These are phyloP conservation scores for Lithophane ornitopus DNA, from an alignment of 2,888 invertebrate species.

Conservation along the genomic window DNA sequence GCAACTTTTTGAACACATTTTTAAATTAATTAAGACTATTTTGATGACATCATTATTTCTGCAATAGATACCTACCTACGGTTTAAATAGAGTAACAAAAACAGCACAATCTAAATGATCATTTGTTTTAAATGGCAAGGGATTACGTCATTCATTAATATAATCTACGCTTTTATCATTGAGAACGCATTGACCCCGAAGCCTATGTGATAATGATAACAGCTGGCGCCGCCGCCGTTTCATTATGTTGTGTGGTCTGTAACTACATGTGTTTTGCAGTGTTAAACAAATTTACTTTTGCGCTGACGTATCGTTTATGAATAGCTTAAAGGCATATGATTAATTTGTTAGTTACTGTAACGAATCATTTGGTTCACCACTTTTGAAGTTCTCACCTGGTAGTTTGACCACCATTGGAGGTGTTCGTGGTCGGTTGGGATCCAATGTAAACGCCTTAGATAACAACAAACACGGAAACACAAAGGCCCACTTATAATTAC, in stretches of 20 bases:
- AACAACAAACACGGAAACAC: slow-evolving; percentile 87
- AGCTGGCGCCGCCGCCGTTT: slow-evolving; percentile 79
- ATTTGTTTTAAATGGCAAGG: slow-evolving; percentile 53
- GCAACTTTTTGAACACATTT: too few species aligned
- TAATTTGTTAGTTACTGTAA: slow-evolving; percentile 23
- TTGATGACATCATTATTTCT: slow-evolving; percentile 8
- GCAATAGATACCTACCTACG: neutral
- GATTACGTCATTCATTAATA: slow-evolving; percentile 70
- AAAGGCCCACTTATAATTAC: slow-evolving; percentile 87
- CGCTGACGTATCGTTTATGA: slow-evolving; percentile 52
- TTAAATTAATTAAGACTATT: neutral
- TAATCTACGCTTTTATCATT: slow-evolving; percentile 70
- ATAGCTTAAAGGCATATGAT: slow-evolving; percentile 29
- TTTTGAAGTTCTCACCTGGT: slow-evolving; percentile 82
- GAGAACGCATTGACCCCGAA: slow-evolving; percentile 76
- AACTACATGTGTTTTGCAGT: slow-evolving; percentile 67
- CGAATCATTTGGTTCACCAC: slow-evolving; percentile 14
- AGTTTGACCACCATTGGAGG: slow-evolving; percentile 90
- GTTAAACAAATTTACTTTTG: slow-evolving; percentile 69
- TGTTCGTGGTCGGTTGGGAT: slow-evolving; percentile 86
- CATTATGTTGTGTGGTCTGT: slow-evolving; percentile 67
- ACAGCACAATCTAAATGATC: slow-evolving; percentile 7
- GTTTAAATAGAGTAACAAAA: neutral
- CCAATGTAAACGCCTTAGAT: slow-evolving; percentile 88
- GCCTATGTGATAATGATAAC: slow-evolving; percentile 73